Base-by-base conservation (phyloP, 53 echinoderm and acorn worm genomes). In the Temnopleurus reevesii region DNA sequence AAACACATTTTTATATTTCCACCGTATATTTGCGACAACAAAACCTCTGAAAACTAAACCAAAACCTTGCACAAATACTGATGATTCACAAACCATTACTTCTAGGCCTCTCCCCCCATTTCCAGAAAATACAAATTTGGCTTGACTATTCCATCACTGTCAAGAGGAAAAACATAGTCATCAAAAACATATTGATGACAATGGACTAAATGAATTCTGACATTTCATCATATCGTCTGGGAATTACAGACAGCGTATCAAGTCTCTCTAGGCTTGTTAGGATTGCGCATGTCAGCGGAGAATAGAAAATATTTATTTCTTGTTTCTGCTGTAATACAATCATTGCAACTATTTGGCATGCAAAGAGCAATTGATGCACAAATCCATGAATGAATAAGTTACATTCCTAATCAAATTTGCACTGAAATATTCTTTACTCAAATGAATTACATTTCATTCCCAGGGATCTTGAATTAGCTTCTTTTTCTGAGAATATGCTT, bases 161-260 rank as follows among this genome's bases (percentile, higher is more conserved):
- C 71, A 71, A 4, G 36, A 41, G 71, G 71, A 71, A 71, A 71
- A 71, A 71, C 71, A 71, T 38, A 71, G 71, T 71, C 71, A 71
- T 71, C 43, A 71, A 38, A 71, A 71, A 71, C 71, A 36, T 21
- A 71, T 71, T 80, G 51, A 80, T 80, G 51, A 47, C 80, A 12
- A 51, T 51, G 46, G 46, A 46, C 46, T 51, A 47, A 80, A 80
- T 80, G 15, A 47, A 47, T 47, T 26, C 27, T 80, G 80, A 51
- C 80, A 26, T 49, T 46, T 49, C 29, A 79, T 4, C 0, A 9
- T 51, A 46, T 29, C 49, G 80, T 80, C 80, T 80, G 80, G 80
- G 80, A 77, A 77, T 77, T 77, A 77, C 63, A 63, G 63, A 63
- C 63, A 63, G 29, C 15, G 63, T 71, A n/a, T 71, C 41, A 41